phyloP scores from a whole-genome alignment of 2,113 vertebrate genomes.

The Pitta sordida region DNA sequence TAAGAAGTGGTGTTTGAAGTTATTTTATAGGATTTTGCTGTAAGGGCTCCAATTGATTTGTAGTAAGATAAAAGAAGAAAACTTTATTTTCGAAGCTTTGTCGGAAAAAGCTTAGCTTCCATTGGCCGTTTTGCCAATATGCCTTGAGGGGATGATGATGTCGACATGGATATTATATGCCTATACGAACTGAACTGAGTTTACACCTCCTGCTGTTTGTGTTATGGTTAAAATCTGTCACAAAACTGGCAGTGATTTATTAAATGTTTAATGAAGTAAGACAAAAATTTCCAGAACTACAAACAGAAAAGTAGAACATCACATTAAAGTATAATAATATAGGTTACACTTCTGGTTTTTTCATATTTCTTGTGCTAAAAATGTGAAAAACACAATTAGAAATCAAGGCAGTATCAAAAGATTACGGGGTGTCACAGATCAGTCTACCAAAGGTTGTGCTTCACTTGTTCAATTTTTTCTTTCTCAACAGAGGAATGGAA shows the following conservation, averaged over 20 bases:
- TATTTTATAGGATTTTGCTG: constrained; percentile 99
- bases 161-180: constrained; percentile 93
- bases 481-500: constrained; percentile 29
- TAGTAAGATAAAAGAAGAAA: constrained; percentile 99
- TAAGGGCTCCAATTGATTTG: constrained; percentile 99
- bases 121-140: constrained; percentile 96
- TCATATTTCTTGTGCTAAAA: constrained; percentile 68
- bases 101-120: constrained; percentile 99
- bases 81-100: constrained; percentile 99
- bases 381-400: constrained; percentile 70
- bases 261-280: constrained; percentile 97
- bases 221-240: constrained; percentile 98
- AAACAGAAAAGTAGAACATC: constrained; percentile 80
- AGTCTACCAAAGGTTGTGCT: constrained; percentile 49
- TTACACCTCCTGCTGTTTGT: constrained; percentile 95
- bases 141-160: constrained; percentile 89
- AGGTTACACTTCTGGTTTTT: constrained; percentile 74
- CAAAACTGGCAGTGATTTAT: constrained; percentile 98
- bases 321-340: constrained; percentile 80
- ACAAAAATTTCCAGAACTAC: constrained; percentile 93
- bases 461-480: constrained; percentile 42
- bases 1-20: constrained; percentile 99
- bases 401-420: constrained; percentile 66
- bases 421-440: constrained; percentile 32
- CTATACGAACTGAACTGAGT: constrained; percentile 90